These are phyloP conservation scores for Holotrichia oblita DNA, from an alignment of 1,140 invertebrate genomes.

Conservation along the genomic window DNA sequence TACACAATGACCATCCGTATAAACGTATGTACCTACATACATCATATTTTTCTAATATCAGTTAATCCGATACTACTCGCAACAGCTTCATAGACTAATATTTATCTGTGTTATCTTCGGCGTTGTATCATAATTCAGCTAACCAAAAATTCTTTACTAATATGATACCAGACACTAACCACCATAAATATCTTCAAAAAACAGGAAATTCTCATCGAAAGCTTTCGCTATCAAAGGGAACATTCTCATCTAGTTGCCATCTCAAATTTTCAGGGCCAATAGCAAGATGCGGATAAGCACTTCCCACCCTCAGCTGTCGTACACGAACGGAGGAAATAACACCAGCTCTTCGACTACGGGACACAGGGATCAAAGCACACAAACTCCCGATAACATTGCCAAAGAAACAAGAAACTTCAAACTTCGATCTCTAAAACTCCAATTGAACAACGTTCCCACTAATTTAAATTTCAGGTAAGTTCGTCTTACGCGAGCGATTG, in stretches of 20 bases:
- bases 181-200: no score
- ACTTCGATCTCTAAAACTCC: constrained; percentile 72
- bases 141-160: no score
- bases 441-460: constrained; percentile 69
- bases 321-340: constrained; percentile 65
- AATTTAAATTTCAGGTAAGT: constrained; percentile 72
- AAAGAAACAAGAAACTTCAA: constrained; percentile 73
- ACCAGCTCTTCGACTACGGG: constrained; percentile 54
- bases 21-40: no score
- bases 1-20: no score
- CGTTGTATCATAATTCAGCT: no score
- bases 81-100: no score
- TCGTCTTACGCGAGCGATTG: not conserved
- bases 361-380: constrained; percentile 69
- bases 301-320: constrained; percentile 68
- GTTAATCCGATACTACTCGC: no score
- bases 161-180: no score
- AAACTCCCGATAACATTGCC: constrained; percentile 75
- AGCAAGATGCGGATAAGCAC: constrained; percentile 60
- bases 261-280: constrained; percentile 46
- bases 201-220: no score
- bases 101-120: no score
- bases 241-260: not conserved
- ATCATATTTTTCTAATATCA: no score
- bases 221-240: not conserved